A percentile compares a stretch with the other conserved stretches of the same genome.
Evolutionary conservation across 92 coral and sea anemone species (phyloP).

Genomic region (Ricordea florida): DNA sequence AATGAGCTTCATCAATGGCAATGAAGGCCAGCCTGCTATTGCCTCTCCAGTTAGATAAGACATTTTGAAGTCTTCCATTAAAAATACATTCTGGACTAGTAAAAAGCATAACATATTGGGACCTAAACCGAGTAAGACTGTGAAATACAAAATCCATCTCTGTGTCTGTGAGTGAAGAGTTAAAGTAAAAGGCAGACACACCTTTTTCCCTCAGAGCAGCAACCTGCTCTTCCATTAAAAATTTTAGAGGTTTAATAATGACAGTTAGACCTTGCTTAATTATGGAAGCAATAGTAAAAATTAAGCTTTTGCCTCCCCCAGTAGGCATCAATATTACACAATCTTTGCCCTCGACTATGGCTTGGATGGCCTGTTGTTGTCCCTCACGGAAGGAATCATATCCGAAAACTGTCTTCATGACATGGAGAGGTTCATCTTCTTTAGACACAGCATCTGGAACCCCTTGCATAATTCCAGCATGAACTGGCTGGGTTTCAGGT

Average conservation of each 20-base stretch:
- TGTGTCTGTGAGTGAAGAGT: conserved; percentile 53
- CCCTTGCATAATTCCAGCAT: neutral
- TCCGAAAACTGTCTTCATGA: conserved; percentile 10
- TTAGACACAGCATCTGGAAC: neutral
- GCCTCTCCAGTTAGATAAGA: conserved; percentile 28
- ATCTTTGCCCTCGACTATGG: neutral
- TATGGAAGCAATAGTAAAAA: conserved; percentile 24
- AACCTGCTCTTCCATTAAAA: conserved; percentile 52
- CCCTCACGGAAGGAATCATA: neutral
- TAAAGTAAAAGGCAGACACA: conserved; percentile 48
- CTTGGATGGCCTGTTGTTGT: neutral
- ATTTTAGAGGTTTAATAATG: conserved; percentile 31
- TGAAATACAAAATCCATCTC: conserved; percentile 47
- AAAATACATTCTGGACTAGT: conserved; percentile 48
- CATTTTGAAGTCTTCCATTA: neutral
- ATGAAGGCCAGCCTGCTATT: conserved; percentile 7
- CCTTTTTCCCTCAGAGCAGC: conserved; percentile 47
- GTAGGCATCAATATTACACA: neutral
- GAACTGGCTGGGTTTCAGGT: neutral
- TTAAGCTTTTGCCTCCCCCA: conserved; percentile 11
- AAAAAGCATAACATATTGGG: conserved; percentile 27
- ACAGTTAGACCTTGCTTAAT: conserved; percentile 46
- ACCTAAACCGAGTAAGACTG: conserved; percentile 1
- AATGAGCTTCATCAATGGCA: conserved; percentile 44
- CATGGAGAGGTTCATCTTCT: neutral